phyloP scores from a whole-genome alignment of 2,888 invertebrate species.

The Drosophila cracens region DNA sequence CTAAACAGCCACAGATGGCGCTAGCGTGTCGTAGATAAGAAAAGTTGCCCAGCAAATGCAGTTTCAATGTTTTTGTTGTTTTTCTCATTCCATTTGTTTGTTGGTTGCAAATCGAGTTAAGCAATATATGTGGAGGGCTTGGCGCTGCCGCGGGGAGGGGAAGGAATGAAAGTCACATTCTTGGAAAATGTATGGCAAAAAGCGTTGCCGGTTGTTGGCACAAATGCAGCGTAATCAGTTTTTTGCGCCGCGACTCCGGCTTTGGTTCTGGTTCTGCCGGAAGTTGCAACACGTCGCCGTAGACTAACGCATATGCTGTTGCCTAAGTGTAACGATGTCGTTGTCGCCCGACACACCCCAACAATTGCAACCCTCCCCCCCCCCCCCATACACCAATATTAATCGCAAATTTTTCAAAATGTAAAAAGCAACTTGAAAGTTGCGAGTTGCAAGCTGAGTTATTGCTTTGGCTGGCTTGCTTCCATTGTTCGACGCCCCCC shows the following conservation, averaged over 20 bases:
- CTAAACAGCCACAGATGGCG: slow-evolving; percentile 63
- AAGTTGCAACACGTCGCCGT: slow-evolving; percentile 75
- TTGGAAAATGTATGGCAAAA: slow-evolving; percentile 61
- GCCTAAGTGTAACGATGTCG: slow-evolving; percentile 49
- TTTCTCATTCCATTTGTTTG: slow-evolving; percentile 20
- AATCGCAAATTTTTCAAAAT: slow-evolving; percentile 61
- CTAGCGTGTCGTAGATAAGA: slow-evolving; percentile 36
- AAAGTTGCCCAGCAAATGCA: slow-evolving; percentile 42
- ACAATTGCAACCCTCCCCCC: slow-evolving; percentile 45
- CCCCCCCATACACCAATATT: slow-evolving; percentile 32
- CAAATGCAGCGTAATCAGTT: slow-evolving; percentile 76
- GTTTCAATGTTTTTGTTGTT: slow-evolving; percentile 13
- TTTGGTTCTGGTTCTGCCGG: slow-evolving; percentile 45
- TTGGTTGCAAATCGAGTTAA: slow-evolving; percentile 31
- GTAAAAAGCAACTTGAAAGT: slow-evolving; percentile 45
- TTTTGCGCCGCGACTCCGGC: slow-evolving; percentile 47
- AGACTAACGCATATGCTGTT: slow-evolving; percentile 65
- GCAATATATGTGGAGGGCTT: not conserved
- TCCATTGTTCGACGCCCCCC: slow-evolving; percentile 41
- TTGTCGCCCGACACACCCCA: slow-evolving; percentile 59
- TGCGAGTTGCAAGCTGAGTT: slow-evolving; percentile 55
- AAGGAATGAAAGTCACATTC: slow-evolving; percentile 55
- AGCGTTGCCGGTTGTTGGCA: slow-evolving; percentile 66
- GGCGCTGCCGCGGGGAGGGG: not conserved
- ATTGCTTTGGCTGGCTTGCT: slow-evolving; percentile 43